A percentile compares a stretch with the other conserved stretches of the same genome.
Evolutionary conservation across 2,888 invertebrate genomes (phyloP).

Genomic region (Thysanoteuthis rhombus): DNA sequence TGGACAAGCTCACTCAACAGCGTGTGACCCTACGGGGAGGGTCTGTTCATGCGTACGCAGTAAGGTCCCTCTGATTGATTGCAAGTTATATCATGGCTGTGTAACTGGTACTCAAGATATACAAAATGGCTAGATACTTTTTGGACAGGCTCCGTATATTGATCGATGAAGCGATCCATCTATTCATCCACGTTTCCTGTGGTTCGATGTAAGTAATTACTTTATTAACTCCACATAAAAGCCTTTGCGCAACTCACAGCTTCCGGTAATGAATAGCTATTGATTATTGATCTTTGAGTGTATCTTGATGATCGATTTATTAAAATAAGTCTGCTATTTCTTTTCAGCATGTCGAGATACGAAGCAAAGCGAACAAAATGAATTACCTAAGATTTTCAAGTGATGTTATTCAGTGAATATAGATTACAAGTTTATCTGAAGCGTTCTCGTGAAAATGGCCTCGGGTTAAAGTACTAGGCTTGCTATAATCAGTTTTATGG

Average conservation of each 20-base stretch:
- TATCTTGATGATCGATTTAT: neutral
- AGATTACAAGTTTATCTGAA: neutral
- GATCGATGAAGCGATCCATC: neutral
- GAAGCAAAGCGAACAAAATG: neutral
- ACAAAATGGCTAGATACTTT: no score
- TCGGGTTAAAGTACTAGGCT: neutral
- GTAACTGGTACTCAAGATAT: no score
- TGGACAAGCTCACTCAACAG: no score
- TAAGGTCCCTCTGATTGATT: no score
- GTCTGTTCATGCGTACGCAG: no score
- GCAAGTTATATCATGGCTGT: no score
- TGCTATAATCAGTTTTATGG: neutral
- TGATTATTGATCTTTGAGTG: neutral
- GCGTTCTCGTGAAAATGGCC: neutral
- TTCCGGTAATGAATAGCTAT: neutral
- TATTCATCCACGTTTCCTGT: neutral
- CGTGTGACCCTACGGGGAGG: no score
- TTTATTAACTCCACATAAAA: neutral
- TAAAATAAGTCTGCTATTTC: neutral
- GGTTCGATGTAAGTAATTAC: neutral
- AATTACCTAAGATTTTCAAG: neutral
- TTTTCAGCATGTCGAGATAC: neutral
- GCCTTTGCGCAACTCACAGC: neutral
- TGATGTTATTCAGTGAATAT: neutral
- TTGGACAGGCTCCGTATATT: no score